phyloP scores from a whole-genome alignment of 2,888 invertebrate genomes.

The Empis stercorea region DNA sequence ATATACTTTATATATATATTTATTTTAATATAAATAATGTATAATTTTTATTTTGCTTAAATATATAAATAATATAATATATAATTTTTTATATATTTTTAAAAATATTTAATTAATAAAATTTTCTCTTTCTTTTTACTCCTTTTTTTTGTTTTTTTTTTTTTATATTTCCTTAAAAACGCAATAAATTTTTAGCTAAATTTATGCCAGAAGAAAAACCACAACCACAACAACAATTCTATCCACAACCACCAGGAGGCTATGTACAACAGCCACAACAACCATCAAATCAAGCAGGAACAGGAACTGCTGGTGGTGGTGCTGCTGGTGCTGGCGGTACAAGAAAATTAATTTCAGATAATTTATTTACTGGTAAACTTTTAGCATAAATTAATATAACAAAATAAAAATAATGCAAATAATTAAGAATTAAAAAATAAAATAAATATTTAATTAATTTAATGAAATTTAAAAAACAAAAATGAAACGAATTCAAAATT shows the following conservation, averaged over 20 bases:
- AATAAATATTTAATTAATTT: too few relatives aligned
- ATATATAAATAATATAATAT: not conserved
- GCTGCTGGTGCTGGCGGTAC: not conserved
- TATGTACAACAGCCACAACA: constrained; percentile 35
- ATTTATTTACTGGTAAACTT: not conserved
- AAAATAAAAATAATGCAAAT: not conserved
- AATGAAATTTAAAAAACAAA: too few relatives aligned
- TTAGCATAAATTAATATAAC: not conserved
- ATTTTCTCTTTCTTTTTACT: not conserved
- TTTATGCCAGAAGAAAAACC: constrained; percentile 24
- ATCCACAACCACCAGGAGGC: constrained; percentile 36
- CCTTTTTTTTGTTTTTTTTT: not conserved
- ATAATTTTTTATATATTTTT: not conserved
- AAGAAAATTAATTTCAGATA: not conserved
- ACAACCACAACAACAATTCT: constrained; percentile 27
- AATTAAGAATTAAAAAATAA: too few relatives aligned
- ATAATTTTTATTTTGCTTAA: not conserved
- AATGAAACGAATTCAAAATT: too few relatives aligned
- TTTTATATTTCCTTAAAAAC: not conserved
- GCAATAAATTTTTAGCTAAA: not conserved
- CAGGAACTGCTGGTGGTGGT: constrained; percentile 25
- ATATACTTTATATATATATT: too few relatives aligned
- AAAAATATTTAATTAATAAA: not conserved
- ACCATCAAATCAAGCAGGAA: constrained; percentile 41
- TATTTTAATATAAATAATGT: too few relatives aligned